These are phyloP conservation scores for Argyra leucocephala DNA, from an alignment of 2,888 invertebrate genomes.

Conservation along the genomic window DNA sequence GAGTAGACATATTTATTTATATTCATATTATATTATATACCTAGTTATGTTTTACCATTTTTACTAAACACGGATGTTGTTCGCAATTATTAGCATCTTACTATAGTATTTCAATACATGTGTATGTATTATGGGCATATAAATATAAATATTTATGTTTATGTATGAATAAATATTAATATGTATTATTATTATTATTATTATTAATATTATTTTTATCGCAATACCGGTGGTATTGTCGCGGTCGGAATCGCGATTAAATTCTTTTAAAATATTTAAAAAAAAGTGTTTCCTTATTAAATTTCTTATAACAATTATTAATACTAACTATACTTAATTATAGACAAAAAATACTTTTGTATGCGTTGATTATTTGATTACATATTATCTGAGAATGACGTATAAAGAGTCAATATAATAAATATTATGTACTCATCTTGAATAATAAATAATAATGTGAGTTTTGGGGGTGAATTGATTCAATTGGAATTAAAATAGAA, in stretches of 20 bases:
- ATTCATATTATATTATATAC: background rate
- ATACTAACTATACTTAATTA: no score
- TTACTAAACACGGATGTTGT: conserved; percentile 9
- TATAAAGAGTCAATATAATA: background rate
- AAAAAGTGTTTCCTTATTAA: no score
- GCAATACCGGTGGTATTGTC: background rate
- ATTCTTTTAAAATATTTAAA: no score
- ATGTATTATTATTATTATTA: no score
- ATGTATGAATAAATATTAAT: no score
- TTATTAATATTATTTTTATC: background rate
- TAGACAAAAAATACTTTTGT: no score
- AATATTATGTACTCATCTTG: conserved; percentile 2
- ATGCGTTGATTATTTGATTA: no score
- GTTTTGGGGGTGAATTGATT: no score
- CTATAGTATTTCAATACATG: background rate
- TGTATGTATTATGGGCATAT: no score
- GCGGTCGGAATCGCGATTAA: background rate
- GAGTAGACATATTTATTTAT: background rate
- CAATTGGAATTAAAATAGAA: no score
- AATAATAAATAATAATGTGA: background rate
- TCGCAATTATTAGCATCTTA: conserved; percentile 10
- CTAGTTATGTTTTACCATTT: background rate
- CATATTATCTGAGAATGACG: background rate
- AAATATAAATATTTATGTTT: no score
- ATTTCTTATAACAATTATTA: no score